Conservation (phyloP, 2,113 vertebrate genomes). For the Peromyscus californicus region DNA sequence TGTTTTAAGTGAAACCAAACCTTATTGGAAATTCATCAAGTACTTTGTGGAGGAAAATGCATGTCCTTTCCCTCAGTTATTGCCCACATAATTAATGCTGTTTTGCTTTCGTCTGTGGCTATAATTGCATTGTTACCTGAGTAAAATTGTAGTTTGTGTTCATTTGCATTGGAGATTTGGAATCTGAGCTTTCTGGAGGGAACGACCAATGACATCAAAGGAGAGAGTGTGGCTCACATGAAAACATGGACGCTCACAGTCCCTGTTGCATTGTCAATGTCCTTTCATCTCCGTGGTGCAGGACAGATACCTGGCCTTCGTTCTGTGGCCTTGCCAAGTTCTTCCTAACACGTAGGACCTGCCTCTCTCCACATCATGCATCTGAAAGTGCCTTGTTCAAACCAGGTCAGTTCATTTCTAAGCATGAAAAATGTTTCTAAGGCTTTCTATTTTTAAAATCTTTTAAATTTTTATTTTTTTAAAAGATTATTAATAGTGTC, state of each 20-base stretch:
- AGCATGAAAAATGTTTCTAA: conserved; percentile 19
- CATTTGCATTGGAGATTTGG: not conserved
- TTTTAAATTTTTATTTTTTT: not conserved
- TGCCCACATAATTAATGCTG: conserved; percentile 38
- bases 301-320: not conserved
- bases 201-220: conserved; percentile 26
- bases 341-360: not conserved
- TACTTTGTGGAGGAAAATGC: not conserved
- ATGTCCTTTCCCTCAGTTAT: not conserved
- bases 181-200: not conserved
- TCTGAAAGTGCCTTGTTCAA: not conserved
- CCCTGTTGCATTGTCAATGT: not conserved
- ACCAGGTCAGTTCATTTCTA: not conserved
- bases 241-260: not conserved
- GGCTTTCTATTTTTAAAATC: not conserved
- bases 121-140: conserved; percentile 23
- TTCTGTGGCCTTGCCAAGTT: not conserved
- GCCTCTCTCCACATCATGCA: not conserved
- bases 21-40: not conserved
- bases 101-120: not conserved
- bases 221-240: not conserved
- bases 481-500: not conserved
- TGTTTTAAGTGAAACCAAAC: not conserved
- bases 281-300: not conserved
- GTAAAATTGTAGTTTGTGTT: conserved; percentile 30